Percentiles rank a stretch among this genome's conserved stretches.
phyloP scores from a whole-genome alignment of 2,888 invertebrate genomes.

The Parnassius orleans region DNA sequence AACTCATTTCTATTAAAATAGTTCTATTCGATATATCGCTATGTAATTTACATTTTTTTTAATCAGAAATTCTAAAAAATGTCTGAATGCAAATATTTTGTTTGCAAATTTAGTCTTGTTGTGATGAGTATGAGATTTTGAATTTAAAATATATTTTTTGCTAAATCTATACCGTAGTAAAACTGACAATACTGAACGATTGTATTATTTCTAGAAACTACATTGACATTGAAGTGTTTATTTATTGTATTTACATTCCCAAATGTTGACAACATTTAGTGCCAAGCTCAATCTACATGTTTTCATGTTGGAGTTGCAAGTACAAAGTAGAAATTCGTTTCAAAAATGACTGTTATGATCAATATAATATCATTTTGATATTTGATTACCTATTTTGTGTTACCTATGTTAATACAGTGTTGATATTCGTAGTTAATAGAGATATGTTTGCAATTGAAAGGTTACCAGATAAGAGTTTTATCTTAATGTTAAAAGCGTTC shows the following conservation, averaged over 20 bases:
- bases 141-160: too few species aligned
- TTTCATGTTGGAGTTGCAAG: not conserved
- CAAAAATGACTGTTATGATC: too few species aligned
- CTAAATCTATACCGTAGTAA: conserved; percentile 21
- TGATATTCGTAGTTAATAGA: not conserved
- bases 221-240: too few species aligned
- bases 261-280: conserved; percentile 12
- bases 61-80: too few species aligned
- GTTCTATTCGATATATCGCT: too few species aligned
- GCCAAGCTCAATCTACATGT: not conserved
- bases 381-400: not conserved
- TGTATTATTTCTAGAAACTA: too few species aligned
- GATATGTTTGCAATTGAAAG: conserved; percentile 45
- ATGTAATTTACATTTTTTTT: too few species aligned
- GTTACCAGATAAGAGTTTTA: conserved; percentile 49
- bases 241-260: conserved; percentile 5
- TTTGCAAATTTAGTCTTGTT: too few species aligned
- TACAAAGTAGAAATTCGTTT: too few species aligned
- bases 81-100: too few species aligned
- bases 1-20: too few species aligned
- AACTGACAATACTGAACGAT: conserved; percentile 4
- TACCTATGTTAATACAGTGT: not conserved
- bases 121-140: too few species aligned
- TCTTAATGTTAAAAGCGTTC: conserved; percentile 39
- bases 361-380: not conserved